Evolutionary conservation across 2,797 vertebrate species (phyloP).

Genomic region (Dipus sagitta): DNA sequence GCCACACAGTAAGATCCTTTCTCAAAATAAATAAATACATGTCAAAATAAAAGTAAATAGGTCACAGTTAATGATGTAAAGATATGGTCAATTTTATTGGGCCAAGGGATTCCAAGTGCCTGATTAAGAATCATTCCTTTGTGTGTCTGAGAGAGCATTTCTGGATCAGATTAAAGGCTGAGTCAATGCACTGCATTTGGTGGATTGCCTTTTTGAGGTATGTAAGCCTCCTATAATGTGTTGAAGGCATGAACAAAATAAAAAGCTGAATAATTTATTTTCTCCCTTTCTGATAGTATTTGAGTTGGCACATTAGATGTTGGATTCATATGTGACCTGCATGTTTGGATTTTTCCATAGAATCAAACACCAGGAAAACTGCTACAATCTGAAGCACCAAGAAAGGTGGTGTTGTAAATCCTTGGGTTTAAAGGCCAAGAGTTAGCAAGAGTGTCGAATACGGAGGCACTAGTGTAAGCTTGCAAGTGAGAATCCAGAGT

Average conservation of each 20-base stretch:
- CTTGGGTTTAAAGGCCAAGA: not conserved
- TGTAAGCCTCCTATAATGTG: not conserved
- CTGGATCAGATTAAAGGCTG: not conserved
- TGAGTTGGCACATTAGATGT: not conserved
- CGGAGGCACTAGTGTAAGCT: fast-evolving
- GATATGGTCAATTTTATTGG: not conserved
- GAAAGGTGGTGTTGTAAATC: not conserved
- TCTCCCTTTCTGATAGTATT: not conserved
- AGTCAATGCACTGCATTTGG: not conserved
- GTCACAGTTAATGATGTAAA: too few relatives aligned
- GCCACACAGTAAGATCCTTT: not conserved
- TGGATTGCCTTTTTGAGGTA: not conserved
- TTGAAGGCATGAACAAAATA: not conserved
- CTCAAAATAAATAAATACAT: too few relatives aligned
- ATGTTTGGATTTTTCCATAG: not conserved
- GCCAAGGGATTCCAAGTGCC: not conserved
- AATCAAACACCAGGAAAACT: not conserved
- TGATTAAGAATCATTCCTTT: not conserved
- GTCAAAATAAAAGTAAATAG: not conserved
- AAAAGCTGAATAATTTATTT: not conserved
- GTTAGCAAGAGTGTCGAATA: fast-evolving
- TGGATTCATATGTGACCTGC: not conserved
- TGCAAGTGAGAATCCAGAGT: not conserved
- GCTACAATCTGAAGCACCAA: not conserved
- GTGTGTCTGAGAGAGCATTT: not conserved